Percentiles rank a stretch among this genome's conserved stretches.
phyloP scores from a whole-genome alignment of 2,113 vertebrate genomes.

The Aleadryas rufinucha region DNA sequence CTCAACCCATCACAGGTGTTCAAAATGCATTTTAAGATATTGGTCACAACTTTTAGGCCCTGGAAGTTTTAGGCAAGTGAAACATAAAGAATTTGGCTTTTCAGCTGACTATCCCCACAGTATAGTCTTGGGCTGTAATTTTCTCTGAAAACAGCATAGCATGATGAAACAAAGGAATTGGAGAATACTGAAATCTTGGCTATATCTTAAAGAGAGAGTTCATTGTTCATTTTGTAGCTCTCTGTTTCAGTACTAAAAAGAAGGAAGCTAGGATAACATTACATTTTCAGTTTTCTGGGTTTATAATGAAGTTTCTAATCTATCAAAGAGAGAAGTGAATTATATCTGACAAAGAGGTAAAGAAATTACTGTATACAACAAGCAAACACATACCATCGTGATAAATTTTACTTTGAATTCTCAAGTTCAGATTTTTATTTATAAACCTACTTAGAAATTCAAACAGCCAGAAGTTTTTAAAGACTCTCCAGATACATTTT shows the following conservation, averaged over 20 bases:
- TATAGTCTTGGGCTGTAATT: background rate
- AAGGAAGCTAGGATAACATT: background rate
- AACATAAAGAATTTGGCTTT: background rate
- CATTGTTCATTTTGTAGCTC: background rate
- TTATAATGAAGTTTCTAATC: slow-evolving; percentile 1
- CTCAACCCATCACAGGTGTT: too few species aligned
- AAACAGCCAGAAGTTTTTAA: background rate
- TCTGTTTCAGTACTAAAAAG: background rate
- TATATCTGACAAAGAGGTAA: background rate
- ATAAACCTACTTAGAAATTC: background rate
- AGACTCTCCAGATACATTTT: background rate
- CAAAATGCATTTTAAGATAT: background rate
- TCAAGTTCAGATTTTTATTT: background rate
- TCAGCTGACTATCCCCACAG: background rate
- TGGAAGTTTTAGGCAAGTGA: background rate
- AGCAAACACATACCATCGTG: background rate
- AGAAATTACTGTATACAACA: background rate
- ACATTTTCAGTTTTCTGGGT: background rate
- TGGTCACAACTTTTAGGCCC: background rate
- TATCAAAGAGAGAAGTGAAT: background rate
- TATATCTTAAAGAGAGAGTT: background rate
- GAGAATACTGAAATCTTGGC: background rate
- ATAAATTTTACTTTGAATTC: background rate
- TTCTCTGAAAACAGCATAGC: background rate
- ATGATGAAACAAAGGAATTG: background rate